Conservation (phyloP, 2,113 vertebrate genomes). For the Stigmatopora argus region DNA sequence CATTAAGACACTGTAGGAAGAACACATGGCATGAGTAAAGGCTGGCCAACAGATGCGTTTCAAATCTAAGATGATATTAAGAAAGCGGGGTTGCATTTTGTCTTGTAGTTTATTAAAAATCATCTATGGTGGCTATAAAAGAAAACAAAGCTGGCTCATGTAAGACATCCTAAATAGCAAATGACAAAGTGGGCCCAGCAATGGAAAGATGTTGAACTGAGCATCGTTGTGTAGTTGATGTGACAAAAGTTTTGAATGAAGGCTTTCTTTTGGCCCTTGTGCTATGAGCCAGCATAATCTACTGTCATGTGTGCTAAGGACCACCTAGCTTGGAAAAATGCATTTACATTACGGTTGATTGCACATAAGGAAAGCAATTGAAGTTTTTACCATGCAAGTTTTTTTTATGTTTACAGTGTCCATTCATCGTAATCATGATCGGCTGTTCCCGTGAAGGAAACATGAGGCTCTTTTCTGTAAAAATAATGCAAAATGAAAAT, state of each 20-base stretch:
- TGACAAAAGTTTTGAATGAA: conserved; percentile 53
- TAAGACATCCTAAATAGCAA: neutral
- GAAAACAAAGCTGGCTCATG: neutral
- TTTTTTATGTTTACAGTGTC: conserved; percentile 10
- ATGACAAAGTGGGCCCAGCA: conserved; percentile 3
- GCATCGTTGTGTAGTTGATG: conserved; percentile 35
- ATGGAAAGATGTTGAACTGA: conserved; percentile 49
- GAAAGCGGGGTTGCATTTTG: neutral
- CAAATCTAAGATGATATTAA: neutral
- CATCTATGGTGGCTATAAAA: neutral
- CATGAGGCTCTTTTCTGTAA: neutral
- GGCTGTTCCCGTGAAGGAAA: neutral
- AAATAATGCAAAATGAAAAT: neutral
- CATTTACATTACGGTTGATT: conserved; percentile 8
- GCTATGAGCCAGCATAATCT: conserved; percentile 22
- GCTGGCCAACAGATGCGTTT: neutral
- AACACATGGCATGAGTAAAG: neutral
- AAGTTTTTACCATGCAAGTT: conserved; percentile 26
- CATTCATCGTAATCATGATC: neutral
- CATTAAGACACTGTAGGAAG: neutral
- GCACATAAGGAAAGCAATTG: conserved; percentile 48
- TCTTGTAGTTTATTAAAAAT: neutral
- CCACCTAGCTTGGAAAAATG: conserved; percentile 20
- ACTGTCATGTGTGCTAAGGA: conserved; percentile 5
- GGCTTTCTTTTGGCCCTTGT: conserved; percentile 47